Base-by-base conservation (phyloP, 2,888 invertebrate species). In the Cryptocheilus praepositus region DNA sequence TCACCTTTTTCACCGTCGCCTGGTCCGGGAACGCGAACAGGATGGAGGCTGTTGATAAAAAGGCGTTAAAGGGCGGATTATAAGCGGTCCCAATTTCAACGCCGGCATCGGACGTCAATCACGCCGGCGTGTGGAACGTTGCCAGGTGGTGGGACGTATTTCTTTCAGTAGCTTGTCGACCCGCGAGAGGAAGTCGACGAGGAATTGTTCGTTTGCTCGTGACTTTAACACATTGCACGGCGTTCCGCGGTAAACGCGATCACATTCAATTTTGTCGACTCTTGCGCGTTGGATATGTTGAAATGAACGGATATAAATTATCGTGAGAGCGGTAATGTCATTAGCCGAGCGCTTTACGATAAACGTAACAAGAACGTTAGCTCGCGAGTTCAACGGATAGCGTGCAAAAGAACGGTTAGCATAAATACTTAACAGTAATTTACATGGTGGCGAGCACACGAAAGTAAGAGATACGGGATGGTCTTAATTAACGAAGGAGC, bases 21-120 rank as follows among this genome's bases (percentile, higher is more conserved):
- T 98, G 98, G 90, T 99, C 98, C 80, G 96, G 95, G 90, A 99
- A 98, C 77, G 98, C 97, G 91, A 99, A 98, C 93, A 99, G 95
- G 88, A 99, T 97, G 65, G 99, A 99, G 60, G 98, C 98, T 98
- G 92, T 76, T 93, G 93, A 82, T 76, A 84, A 84, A 79, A 79
- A 84, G 80, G 81, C 80, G 81, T 82, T 77, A 81, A 80, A 70
- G 63, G 21, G 70, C 67, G 74, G 74, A 77, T 78, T 79, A 76
- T 71, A 53, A 70, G 65, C 56, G 62, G 62, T 21, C 44, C 53
- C 36, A 36, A 36, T 36, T 36, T 36, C 36, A 11, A 36, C 36
- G 36, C 36, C 36, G 36, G 36, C 36, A 36, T 36, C 36, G 36
- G 3, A 36, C 36, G 36, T 36, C 36, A 36, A 36, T 36, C 36